phyloP scores from a whole-genome alignment of 1,140 invertebrate species.

The Anoplophora glabripennis region DNA sequence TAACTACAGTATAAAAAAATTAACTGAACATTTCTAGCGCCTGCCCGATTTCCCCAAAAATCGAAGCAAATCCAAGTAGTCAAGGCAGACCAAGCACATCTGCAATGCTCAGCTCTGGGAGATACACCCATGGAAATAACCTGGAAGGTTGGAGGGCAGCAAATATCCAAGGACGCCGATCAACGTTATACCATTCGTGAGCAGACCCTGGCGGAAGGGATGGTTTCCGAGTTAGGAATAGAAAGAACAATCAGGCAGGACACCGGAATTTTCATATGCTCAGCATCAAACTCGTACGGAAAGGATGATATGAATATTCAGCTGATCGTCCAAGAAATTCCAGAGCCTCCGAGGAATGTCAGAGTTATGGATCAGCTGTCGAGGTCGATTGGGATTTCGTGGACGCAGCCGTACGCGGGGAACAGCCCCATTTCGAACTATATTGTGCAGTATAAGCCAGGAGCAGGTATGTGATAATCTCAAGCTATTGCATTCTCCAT shows the following conservation, averaged over 20 bases:
- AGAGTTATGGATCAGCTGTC: constrained; percentile 79
- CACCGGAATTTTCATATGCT: constrained; percentile 84
- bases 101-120: constrained; percentile 85
- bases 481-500: too few relatives aligned
- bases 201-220: constrained; percentile 74
- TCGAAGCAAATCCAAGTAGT: constrained; percentile 71
- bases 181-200: constrained; percentile 64
- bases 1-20: background rate
- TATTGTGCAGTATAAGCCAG: constrained; percentile 81
- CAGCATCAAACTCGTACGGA: constrained; percentile 84
- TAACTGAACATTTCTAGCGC: constrained; percentile 57
- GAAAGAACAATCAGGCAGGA: constrained; percentile 81
- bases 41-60: constrained; percentile 79
- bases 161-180: constrained; percentile 60
- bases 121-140: constrained; percentile 84
- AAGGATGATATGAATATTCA: constrained; percentile 89
- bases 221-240: constrained; percentile 76
- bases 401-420: constrained; percentile 82
- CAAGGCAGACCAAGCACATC: constrained; percentile 70
- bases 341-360: constrained; percentile 82
- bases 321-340: constrained; percentile 87
- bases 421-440: constrained; percentile 86
- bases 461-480: constrained; percentile 61
- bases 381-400: constrained; percentile 74
- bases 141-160: constrained; percentile 67